Percentiles rank a stretch among this genome's conserved stretches.
phyloP scores from a whole-genome alignment of 2,113 vertebrate species.

The Zingel zingel region DNA sequence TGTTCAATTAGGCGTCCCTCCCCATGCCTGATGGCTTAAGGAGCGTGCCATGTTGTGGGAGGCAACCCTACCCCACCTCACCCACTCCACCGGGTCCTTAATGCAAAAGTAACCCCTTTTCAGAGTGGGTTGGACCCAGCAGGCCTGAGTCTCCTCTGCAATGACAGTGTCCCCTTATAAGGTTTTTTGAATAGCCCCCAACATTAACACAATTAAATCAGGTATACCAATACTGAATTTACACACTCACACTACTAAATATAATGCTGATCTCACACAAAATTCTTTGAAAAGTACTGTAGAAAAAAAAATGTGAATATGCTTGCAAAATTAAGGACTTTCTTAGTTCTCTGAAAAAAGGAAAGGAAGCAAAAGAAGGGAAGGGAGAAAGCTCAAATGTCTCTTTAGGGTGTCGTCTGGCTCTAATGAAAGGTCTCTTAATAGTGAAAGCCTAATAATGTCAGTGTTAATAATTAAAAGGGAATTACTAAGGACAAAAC shows the following conservation, averaged over 20 bases:
- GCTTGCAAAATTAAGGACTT: background rate
- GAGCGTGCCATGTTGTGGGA: constrained; percentile 90
- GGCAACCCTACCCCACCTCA: constrained; percentile 79
- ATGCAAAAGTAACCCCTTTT: constrained; percentile 85
- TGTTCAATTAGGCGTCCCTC: constrained; percentile 99
- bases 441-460: constrained; percentile 93
- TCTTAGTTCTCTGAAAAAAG: background rate
- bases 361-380: constrained; percentile 5
- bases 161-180: constrained; percentile 35
- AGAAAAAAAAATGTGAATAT: background rate
- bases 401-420: constrained; percentile 68
- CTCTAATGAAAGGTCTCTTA: constrained; percentile 87
- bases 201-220: constrained; percentile 43
- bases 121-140: constrained; percentile 71
- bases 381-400: constrained; percentile 37
- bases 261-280: background rate
- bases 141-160: constrained; percentile 60
- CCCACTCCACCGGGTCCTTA: constrained; percentile 55
- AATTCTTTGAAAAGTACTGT: background rate
- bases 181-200: constrained; percentile 25
- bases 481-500: constrained; percentile 87
- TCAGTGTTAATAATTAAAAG: constrained; percentile 93
- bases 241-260: background rate
- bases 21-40: constrained; percentile 81
- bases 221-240: background rate